A percentile compares a stretch with the other conserved stretches of the same genome.
These are phyloP conservation scores for Acanthopagrus latus DNA, from an alignment of 2,797 vertebrate species.

Conservation along the genomic window DNA sequence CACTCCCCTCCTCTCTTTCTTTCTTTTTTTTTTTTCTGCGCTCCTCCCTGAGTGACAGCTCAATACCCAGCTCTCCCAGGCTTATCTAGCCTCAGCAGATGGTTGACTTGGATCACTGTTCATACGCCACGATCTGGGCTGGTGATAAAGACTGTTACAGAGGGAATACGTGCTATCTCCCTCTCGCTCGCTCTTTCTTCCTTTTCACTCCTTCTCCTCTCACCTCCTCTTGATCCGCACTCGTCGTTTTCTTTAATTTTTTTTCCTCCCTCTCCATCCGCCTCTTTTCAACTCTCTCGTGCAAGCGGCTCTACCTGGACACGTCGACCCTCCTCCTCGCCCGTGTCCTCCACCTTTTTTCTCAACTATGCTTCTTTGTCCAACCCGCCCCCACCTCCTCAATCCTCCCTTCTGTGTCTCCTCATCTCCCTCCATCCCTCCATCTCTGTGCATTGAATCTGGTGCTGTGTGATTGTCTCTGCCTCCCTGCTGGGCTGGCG, in stretches of 20 bases:
- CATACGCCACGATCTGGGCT: constrained; percentile 97
- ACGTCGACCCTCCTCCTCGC: constrained; percentile 50
- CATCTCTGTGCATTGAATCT: constrained; percentile 79
- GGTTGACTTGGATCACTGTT: constrained; percentile 99
- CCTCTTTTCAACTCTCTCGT: constrained; percentile 46
- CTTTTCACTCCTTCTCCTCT: constrained; percentile 55
- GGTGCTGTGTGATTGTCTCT: constrained; percentile 86
- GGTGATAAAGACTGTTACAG: constrained; percentile 96
- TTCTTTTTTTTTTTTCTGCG: constrained; percentile 44
- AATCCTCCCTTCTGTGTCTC: constrained; percentile 59
- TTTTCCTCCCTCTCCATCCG: constrained; percentile 25
- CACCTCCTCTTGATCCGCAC: constrained; percentile 56
- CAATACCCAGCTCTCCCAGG: constrained; percentile 95
- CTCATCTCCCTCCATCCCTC: constrained; percentile 68
- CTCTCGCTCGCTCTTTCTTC: constrained; percentile 78
- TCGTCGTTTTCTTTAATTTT: neutral
- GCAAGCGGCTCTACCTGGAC: constrained; percentile 42
- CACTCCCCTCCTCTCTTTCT: constrained; percentile 64
- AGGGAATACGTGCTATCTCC: constrained; percentile 88
- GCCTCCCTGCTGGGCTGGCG: constrained; percentile 84
- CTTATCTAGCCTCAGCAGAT: constrained; percentile 99
- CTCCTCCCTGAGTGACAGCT: constrained; percentile 95
- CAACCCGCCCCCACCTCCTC: constrained; percentile 28
- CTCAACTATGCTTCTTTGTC: constrained; percentile 60
- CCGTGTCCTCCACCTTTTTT: constrained; percentile 64